Evolutionary conservation across 2,113 vertebrate species (phyloP), one percentile per base, ranked within the genome.

Genomic region (Pelecanoides urinatrix): DNA sequence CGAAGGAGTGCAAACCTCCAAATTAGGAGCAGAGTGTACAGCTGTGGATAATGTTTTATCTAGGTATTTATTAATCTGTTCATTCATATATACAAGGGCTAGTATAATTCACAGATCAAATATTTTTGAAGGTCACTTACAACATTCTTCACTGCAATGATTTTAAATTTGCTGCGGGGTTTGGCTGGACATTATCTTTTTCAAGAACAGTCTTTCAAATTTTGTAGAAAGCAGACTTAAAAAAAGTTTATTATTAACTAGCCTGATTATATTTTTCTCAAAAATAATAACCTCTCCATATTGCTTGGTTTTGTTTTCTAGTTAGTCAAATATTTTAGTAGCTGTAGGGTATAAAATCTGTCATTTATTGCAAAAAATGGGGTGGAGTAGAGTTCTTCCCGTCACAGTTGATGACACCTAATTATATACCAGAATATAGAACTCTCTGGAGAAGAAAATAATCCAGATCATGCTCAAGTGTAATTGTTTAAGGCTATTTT

Each of bases 401-500:
- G 2, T 96, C 95, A 97, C 91, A 97, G 93, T 42, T 90, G 88
- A 97, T 98, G 97, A 97, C 97, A 97, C 78, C 87, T 98, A 97
- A 97, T 97, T 98, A 97, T 96, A 94, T 70, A 93, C 91, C 90
- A 96, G 88, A 97, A 96, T 84, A 87, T 80, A 66, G 63, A 96
- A 97, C 56, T 92, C 94, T 74, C 38, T 66, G 29, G 88, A 77
- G 82, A 92, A 94, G 63, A 96, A 95, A 78, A 85, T 12, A 93
- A 98, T 95, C 94, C 84, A 96, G 71, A 96, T 88, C 90, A 67
- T 95, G 70, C 61, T 85, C 70, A 97, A 91, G 65, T 82, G 94
- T 91, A 96, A 92, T 94, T 97, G 94, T 98, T 97, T 97, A 84
- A 98, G 98, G 96, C 94, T 97, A 85, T 97, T 98, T 98, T 97